phyloP scores from a whole-genome alignment of 2,888 invertebrate genomes.

The Spisula subtruncata region DNA sequence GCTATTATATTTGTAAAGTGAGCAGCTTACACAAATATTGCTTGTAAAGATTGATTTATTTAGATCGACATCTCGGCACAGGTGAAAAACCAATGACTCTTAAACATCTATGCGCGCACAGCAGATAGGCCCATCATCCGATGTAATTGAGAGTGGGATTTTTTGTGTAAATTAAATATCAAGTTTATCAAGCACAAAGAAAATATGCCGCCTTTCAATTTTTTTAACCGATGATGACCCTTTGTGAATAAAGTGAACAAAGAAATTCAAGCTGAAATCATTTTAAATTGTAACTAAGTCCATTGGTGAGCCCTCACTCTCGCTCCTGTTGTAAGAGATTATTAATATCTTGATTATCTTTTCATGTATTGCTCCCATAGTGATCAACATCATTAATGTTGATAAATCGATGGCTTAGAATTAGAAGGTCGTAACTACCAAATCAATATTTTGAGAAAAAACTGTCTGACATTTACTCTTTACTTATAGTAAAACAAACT shows the following conservation, averaged over 20 bases:
- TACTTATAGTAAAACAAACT: too few relatives aligned
- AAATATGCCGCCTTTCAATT: constrained; percentile 31
- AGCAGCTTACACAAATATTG: constrained; percentile 29
- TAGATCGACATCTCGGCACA: constrained; percentile 29
- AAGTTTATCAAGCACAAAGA: constrained; percentile 55
- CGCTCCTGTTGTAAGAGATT: too few relatives aligned
- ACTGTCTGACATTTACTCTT: too few relatives aligned
- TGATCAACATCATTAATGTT: too few relatives aligned
- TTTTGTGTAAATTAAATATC: constrained; percentile 63
- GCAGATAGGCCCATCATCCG: constrained; percentile 12
- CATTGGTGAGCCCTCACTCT: neutral
- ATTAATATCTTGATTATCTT: neutral
- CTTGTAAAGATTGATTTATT: constrained; percentile 44
- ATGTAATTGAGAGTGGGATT: constrained; percentile 46
- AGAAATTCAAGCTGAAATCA: constrained; percentile 29
- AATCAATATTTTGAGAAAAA: too few relatives aligned
- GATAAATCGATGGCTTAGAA: too few relatives aligned
- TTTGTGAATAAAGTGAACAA: constrained; percentile 44
- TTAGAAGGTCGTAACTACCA: too few relatives aligned
- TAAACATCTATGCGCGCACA: constrained; percentile 30
- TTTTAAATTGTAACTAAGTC: neutral
- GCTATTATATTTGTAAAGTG: constrained; percentile 50
- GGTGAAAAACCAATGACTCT: constrained; percentile 43
- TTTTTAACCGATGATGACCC: constrained; percentile 35
- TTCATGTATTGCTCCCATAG: neutral